Conservation (phyloP, 1,140 invertebrate genomes). For the Drusus annulatus region DNA sequence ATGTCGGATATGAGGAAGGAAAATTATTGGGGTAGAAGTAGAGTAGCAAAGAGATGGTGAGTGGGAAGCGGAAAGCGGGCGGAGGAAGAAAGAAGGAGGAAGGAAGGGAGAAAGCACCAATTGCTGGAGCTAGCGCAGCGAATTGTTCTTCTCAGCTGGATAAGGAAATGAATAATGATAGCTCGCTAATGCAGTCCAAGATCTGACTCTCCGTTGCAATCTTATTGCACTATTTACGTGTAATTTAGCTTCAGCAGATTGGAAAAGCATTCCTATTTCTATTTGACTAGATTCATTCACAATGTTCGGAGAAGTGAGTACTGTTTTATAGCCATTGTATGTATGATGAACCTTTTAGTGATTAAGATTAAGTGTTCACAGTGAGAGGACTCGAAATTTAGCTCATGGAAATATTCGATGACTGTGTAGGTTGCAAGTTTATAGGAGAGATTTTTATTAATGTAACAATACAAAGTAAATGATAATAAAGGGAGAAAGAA, state of each 20-base stretch:
- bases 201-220: slow-evolving; percentile 5
- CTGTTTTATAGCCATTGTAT: too few relatives aligned
- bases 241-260: not conserved
- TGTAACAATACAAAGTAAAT: too few relatives aligned
- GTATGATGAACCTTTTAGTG: too few relatives aligned
- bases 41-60: not conserved
- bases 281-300: too few relatives aligned
- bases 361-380: too few relatives aligned
- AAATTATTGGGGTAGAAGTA: not conserved
- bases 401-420: too few relatives aligned
- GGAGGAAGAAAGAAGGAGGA: not conserved
- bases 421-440: too few relatives aligned
- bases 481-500: too few relatives aligned
- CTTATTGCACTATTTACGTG: slow-evolving; percentile 2
- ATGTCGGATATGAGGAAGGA: slow-evolving; percentile 5
- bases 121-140: slow-evolving; percentile 21
- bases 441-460: too few relatives aligned
- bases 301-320: too few relatives aligned
- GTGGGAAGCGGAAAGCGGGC: not conserved
- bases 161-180: slow-evolving; percentile 43
- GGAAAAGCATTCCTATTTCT: slow-evolving; percentile 52
- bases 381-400: too few relatives aligned
- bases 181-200: slow-evolving; percentile 8
- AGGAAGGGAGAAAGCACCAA: slow-evolving; percentile 2
- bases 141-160: slow-evolving; percentile 13